Conservation (phyloP, 2,797 vertebrate species). For the Glyptemys insculpta region DNA sequence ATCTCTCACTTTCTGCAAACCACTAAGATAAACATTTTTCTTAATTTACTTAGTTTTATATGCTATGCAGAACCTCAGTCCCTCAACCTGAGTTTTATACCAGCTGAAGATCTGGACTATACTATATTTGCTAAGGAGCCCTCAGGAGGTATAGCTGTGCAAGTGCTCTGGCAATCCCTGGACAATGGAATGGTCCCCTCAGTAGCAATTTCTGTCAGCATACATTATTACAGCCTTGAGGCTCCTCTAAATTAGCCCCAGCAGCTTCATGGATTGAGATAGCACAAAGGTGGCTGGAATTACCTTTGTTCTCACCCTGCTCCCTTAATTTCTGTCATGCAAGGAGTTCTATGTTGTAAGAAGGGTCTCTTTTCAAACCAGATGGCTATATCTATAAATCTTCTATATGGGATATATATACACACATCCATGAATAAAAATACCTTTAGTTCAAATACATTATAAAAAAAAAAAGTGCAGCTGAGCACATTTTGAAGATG, state of each 20-base stretch:
- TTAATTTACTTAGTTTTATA: not conserved
- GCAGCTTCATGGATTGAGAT: not conserved
- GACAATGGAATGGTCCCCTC: not conserved
- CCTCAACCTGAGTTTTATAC: not conserved
- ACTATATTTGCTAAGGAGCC: not conserved
- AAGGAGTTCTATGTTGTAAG: not conserved
- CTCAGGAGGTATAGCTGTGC: not conserved
- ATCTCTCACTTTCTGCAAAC: not conserved
- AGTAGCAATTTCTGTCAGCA: not conserved
- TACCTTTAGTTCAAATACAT: not conserved
- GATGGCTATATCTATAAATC: not conserved
- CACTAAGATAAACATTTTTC: not conserved
- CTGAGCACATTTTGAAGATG: not conserved
- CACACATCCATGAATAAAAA: not conserved
- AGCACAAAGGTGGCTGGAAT: not conserved
- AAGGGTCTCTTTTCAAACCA: not conserved
- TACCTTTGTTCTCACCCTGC: not conserved
- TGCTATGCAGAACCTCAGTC: not conserved
- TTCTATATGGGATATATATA: not conserved
- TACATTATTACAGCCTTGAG: not conserved
- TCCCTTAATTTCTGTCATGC: accelerated
- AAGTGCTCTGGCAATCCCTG: not conserved
- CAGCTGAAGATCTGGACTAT: not conserved
- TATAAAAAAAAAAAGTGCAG: not conserved
- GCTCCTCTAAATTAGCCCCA: not conserved